These are phyloP conservation scores for Ceyx cyanopectus DNA, from an alignment of 2,113 vertebrate genomes.

Conservation along the genomic window DNA sequence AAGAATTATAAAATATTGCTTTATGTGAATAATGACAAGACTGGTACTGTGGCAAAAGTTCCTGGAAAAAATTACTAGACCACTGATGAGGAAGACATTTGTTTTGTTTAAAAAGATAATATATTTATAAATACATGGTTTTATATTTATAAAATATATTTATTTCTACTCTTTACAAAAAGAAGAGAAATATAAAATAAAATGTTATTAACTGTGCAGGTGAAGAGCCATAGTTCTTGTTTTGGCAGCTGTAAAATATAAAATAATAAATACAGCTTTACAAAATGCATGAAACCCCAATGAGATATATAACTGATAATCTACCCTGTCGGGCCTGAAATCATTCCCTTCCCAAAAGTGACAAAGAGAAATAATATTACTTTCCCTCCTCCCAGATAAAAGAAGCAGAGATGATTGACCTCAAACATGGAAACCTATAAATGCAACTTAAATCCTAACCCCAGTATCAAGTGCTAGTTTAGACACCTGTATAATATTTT, in stretches of 20 bases:
- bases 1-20: background rate
- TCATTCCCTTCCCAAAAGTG: background rate
- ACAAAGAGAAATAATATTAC: background rate
- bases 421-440: background rate
- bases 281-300: background rate
- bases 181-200: background rate
- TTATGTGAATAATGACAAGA: background rate
- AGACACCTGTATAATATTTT: accelerated
- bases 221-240: background rate
- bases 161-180: background rate
- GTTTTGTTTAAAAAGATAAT: background rate
- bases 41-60: background rate
- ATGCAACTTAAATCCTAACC: background rate
- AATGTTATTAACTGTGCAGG: background rate
- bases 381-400: background rate
- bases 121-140: too few species aligned
- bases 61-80: background rate
- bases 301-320: background rate
- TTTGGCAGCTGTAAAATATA: background rate
- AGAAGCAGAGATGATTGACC: accelerated
- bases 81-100: background rate
- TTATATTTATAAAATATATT: too few species aligned
- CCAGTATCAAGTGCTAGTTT: background rate
- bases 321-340: background rate
- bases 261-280: background rate